Evolutionary conservation across 2,888 invertebrate genomes (phyloP), one percentile per base, ranked within the genome.

Genomic region (Spodoptera littoralis): DNA sequence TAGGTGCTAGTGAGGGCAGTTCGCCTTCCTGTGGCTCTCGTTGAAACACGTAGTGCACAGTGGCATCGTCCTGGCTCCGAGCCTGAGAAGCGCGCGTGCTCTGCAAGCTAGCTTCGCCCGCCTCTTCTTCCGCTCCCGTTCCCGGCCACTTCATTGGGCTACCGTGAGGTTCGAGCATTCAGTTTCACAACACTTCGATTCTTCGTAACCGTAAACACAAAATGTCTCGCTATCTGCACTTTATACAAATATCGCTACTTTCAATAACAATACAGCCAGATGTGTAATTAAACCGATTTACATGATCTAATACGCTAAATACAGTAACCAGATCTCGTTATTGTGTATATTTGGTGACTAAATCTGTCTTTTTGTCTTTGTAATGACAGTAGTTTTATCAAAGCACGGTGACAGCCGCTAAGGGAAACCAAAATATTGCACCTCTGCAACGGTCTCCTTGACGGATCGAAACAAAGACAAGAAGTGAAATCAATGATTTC

Each of bases 41-140:
- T 81, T 98, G 98, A 90, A 98, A 99, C 79, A 98, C 98, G 91
- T 99, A 99, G 84, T 98, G 98, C 80, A 98, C 98, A 90, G 97
- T 97, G 73, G 98, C 98, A 95, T 98, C 98, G 91, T 98, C 98
- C 74, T 93, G 93, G 77, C 97, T 95, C 84, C 97, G 96, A 92
- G 95, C 96, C 90, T 96, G 97, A 86, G 95, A 96, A 90, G 94
- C 95, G 92, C 96, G 95, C 86, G 96, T 96, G 95, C 95, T 96
- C 90, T 94, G 94, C 84, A 93, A 84, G 75, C 90, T 91, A 74
- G 92, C 91, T 85, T 94, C 94, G 71, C 93, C 94, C 89, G 89
- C 89, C 95, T 96, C 94, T 95, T 96, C 96, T 92, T 96, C 96
- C 88, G 93, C 95, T 80, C 95, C 96, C 88, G 96, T 95, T 86